Evolutionary conservation across 2,888 invertebrate genomes (phyloP).

Genomic region (Tipula confusa): DNA sequence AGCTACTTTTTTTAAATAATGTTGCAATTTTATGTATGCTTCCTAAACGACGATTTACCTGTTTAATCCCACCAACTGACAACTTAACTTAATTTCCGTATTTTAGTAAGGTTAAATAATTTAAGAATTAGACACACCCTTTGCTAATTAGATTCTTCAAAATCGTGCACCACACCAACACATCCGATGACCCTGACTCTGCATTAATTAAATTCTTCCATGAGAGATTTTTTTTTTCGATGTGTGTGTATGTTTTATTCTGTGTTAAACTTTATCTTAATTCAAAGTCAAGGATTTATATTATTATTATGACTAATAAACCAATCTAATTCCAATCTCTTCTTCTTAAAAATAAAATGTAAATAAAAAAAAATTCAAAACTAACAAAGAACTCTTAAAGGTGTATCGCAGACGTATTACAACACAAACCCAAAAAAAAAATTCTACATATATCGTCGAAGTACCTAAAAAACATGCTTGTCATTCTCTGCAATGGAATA

Average conservation of each 20-base stretch:
- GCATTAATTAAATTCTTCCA: conserved; percentile 8
- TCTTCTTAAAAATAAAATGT: not conserved
- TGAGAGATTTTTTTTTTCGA: not conserved
- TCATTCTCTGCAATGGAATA: not conserved
- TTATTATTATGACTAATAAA: conserved; percentile 7
- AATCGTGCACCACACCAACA: conserved; percentile 7
- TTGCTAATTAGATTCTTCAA: not conserved
- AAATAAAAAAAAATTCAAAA: too few relatives aligned
- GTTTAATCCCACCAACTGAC: too few relatives aligned
- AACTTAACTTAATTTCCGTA: not conserved
- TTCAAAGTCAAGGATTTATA: conserved; percentile 14
- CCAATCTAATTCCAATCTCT: conserved; percentile 20
- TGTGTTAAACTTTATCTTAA: not conserved
- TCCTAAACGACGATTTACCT: too few relatives aligned
- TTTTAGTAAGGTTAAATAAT: not conserved
- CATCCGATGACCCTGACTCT: not conserved
- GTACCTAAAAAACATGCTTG: not conserved
- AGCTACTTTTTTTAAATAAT: too few relatives aligned
- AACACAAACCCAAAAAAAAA: conserved; percentile 3
- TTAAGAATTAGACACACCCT: not conserved
- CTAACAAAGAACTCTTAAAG: conserved; percentile 6
- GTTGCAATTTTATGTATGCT: too few relatives aligned
- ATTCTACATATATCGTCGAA: conserved; percentile 13
- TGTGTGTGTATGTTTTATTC: too few relatives aligned
- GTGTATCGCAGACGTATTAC: not conserved